Evolutionary conservation across 2,797 vertebrate species (phyloP), one percentile per base, ranked within the genome.

Genomic region (Kryptopterus vitreolus): DNA sequence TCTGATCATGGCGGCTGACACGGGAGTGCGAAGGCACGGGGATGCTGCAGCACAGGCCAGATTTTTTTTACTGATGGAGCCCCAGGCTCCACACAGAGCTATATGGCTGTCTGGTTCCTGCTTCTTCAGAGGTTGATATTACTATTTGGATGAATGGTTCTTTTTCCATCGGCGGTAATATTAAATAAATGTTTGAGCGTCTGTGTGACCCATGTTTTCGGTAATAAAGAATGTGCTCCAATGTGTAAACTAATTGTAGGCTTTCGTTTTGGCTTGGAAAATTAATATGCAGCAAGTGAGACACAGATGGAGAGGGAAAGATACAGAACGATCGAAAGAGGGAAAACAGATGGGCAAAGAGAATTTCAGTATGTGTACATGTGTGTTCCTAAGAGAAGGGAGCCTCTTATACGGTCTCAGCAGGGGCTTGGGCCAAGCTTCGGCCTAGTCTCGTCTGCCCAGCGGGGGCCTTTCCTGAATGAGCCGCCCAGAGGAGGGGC

Each of bases 401-500:
- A 92, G 93, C 91, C 92, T 93, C 94, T 94, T 92, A 91, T 92
- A 89, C 90, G 85, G 88, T 90, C 94, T 83, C 94, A 94, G 94
- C 91, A 4, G 86, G 93, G 89, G 86, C 79, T 89, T 94, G 94
- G 93, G 92, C 90, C 73, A 24, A 88, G 86, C 89, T 87, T 88
- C 81, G 87, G 93, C 90, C 91, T 91, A 90, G 94, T 94, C 94
- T 94, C 89, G 94, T 93, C 94, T 91, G 76, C 90, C 75, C 93
- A 90, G 92, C 85, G 78, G 92, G 94, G 90, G 88, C 90, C 91
- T 94, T 95, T 95, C 94, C 94, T 94, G 93, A 92, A 89, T 82
- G 50, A 91, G 87, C 90, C 89, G 93, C 92, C 93, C 94, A 93
- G 88, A 92, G 94, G 94, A 94, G 94, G 94, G 94, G 94, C 93